Evolutionary conservation across 37 sponge, comb jelly and placozoan genomes (phyloP), one percentile per base, ranked within the genome.

Genomic region (Axinella damicornis): DNA sequence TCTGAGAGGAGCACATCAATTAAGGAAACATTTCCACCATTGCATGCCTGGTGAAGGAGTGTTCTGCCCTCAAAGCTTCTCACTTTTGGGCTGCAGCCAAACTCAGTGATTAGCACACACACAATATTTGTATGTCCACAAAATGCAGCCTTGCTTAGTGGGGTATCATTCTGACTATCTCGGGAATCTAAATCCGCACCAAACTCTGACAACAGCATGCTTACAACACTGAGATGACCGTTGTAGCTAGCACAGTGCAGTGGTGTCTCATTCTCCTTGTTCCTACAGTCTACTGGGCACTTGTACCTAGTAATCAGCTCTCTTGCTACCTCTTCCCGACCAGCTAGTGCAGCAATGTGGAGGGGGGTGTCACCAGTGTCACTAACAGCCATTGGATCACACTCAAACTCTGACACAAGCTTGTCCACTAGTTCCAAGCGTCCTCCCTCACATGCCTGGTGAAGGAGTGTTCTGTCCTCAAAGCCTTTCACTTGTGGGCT

Each of bases 311-410:
- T 32, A 31, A 83, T 61, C 1, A 83, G 76, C 21, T 33, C 60
- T 5, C 22, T 52, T 18, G 54, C 84, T 17, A 67, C 65, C 14
- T 85, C 78, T 20, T 46, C 5, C 32, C 32, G 37, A 38, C 65
- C 70, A 31, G 38, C 22, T 33, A 18, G 72, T 15, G 41, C 53
- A 27, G 57, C 76, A 41, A 57, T 46, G 39, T 85, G 77, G 31
- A 76, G 85, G 15, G 85, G 77, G 11, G 71, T 57, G 25, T 85
- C 57, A 20, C 71, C 77, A 46, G 25, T 20, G 41, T 71, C 53
- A 25, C 60, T 63, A 15, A 11, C 22, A 54, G 57, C 69, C 30
- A 1, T n/a, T 30, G 68, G 77, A 38, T 62, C 32, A 25, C 27
- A 34, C 13, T 52, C n/a, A 39, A 67, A 56, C 55, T 66, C 62